Evolutionary conservation across 2,888 invertebrate species (phyloP).

Genomic region (Agonopterix arenella): DNA sequence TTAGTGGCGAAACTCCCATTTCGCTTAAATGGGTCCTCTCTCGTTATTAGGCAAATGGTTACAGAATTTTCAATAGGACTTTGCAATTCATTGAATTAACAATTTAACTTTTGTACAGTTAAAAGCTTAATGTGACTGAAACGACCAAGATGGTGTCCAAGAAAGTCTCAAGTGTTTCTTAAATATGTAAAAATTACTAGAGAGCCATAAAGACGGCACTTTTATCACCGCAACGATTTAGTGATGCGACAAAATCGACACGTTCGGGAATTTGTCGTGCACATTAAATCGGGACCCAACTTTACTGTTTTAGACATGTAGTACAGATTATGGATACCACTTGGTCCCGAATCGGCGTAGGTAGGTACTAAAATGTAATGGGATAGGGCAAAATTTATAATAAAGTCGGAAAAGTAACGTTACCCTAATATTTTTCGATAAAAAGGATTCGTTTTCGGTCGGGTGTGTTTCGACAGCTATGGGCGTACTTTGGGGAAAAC

Average conservation of each 20-base stretch:
- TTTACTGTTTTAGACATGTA: constrained; percentile 28
- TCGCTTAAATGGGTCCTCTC: constrained; percentile 22
- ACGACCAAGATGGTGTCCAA: background rate
- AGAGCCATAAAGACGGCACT: constrained; percentile 38
- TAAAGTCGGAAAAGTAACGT: constrained; percentile 6
- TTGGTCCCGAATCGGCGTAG: constrained; percentile 15
- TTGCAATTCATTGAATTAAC: constrained; percentile 9
- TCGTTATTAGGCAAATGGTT: constrained; percentile 19
- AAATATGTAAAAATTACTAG: constrained; percentile 27
- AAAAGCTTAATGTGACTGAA: background rate
- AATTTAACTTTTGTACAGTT: constrained; percentile 1
- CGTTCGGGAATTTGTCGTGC: constrained; percentile 13
- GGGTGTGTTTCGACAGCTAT: constrained; percentile 6
- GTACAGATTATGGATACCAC: constrained; percentile 18
- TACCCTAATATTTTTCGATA: constrained; percentile 16
- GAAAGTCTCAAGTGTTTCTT: constrained; percentile 8
- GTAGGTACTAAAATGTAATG: constrained; percentile 33
- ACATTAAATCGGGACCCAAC: constrained; percentile 33
- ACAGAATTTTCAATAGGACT: constrained; percentile 15
- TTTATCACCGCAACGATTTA: constrained; percentile 43
- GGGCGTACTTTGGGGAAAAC: constrained; percentile 15
- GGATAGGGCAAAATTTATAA: constrained; percentile 18
- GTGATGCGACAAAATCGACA: constrained; percentile 37
- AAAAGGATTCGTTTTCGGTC: constrained; percentile 9
- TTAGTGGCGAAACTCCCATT: constrained; percentile 29